Conservation (phyloP, 2,797 vertebrate genomes). For the Dermochelys coriacea region DNA sequence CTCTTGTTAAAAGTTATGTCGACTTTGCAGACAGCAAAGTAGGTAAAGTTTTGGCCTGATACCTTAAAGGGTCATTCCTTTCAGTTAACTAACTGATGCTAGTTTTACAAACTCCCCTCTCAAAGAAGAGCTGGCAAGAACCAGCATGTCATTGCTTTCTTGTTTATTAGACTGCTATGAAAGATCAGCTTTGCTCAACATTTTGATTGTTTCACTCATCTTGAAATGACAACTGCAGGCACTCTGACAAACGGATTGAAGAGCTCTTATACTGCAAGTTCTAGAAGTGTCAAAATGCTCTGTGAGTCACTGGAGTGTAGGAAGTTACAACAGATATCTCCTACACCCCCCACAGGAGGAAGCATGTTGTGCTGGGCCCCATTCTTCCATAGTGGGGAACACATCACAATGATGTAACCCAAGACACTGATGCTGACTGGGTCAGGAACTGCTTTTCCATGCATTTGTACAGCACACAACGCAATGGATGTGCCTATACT, state of each 20-base stretch:
- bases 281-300: not conserved
- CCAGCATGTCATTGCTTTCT: conserved; percentile 14
- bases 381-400: not conserved
- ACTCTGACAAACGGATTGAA: conserved; percentile 43
- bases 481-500: not conserved
- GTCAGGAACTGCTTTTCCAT: not conserved
- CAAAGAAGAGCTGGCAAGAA: not conserved
- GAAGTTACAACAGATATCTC: not conserved
- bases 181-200: conserved; percentile 28
- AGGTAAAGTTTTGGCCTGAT: conserved; percentile 14
- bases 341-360: not conserved
- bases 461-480: not conserved
- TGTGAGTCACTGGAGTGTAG: not conserved
- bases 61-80: not conserved
- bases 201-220: conserved; percentile 46
- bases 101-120: not conserved
- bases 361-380: not conserved
- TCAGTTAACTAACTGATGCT: not conserved
- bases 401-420: fast-evolving
- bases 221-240: conserved; percentile 29
- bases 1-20: not conserved
- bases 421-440: not conserved
- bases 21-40: not conserved
- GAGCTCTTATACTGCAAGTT: not conserved
- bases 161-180: conserved; percentile 32